These are phyloP conservation scores for Clangula hyemalis DNA, from an alignment of 2,797 vertebrate genomes.

Conservation along the genomic window DNA sequence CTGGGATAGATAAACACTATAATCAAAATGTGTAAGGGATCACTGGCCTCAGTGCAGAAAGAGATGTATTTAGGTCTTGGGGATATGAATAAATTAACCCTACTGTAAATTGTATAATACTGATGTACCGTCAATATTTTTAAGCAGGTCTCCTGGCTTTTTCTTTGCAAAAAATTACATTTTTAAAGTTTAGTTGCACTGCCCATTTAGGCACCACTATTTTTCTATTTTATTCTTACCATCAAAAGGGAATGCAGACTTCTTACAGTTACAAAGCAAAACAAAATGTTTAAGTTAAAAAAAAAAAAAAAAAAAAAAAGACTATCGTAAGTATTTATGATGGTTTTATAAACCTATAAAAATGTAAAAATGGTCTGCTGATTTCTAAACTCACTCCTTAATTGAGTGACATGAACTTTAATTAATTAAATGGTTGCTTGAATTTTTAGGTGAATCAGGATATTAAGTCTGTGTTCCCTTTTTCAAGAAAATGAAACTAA, in stretches of 20 bases:
- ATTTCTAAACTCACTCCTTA: constrained; percentile 9
- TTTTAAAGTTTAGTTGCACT: not conserved
- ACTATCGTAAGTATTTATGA: not conserved
- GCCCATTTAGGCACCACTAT: not conserved
- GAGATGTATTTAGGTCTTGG: not conserved
- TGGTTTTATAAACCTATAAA: not conserved
- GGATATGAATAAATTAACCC: not conserved
- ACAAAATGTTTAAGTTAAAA: not conserved
- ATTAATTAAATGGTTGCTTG: constrained; percentile 43
- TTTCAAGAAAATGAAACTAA: not conserved
- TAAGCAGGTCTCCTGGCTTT: not conserved
- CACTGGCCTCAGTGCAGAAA: not conserved
- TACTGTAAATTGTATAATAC: not conserved
- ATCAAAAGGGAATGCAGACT: not conserved
- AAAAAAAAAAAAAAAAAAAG: not conserved
- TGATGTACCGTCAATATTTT: not conserved
- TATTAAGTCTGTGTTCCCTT: constrained; percentile 11
- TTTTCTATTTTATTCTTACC: not conserved
- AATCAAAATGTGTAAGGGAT: not conserved
- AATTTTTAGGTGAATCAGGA: constrained; percentile 43
- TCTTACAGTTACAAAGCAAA: not conserved
- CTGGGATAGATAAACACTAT: not conserved
- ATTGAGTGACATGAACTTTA: constrained; percentile 40
- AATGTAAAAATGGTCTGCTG: not conserved
- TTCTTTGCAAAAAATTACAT: not conserved